Conservation (phyloP, 2,888 invertebrate species). For the Agrotis puta region DNA sequence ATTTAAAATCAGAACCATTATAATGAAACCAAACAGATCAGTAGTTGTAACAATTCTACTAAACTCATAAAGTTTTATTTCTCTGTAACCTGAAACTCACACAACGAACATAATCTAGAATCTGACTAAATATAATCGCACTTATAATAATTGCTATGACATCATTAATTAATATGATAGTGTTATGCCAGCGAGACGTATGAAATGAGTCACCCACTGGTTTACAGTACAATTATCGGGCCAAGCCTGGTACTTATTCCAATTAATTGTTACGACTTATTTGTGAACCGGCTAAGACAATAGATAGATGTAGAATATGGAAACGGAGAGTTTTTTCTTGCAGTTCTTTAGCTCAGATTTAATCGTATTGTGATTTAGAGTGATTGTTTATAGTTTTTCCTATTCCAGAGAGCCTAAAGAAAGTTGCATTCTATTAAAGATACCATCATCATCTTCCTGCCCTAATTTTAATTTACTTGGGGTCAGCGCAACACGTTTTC, state of each 20-base stretch:
- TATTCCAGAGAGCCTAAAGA: too few species aligned
- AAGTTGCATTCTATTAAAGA: too few species aligned
- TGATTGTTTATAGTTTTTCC: too few species aligned
- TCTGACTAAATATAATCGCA: conserved; percentile 62
- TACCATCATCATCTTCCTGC: too few species aligned
- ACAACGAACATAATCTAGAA: conserved; percentile 56
- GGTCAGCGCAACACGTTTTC: too few species aligned
- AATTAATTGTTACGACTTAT: conserved; percentile 86
- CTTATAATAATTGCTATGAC: conserved; percentile 64
- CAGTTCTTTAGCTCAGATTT: neutral
- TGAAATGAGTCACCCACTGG: conserved; percentile 74
- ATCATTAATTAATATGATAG: conserved; percentile 66
- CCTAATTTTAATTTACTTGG: too few species aligned
- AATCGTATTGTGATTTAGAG: too few species aligned
- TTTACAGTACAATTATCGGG: conserved; percentile 81
- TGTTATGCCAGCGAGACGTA: conserved; percentile 47
- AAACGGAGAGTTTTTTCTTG: conserved; percentile 27
- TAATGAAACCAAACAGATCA: neutral
- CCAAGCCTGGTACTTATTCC: conserved; percentile 84
- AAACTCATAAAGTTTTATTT: conserved; percentile 6
- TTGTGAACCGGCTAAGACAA: conserved; percentile 68
- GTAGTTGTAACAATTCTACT: neutral
- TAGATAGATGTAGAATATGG: conserved; percentile 65
- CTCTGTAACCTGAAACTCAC: conserved; percentile 51
- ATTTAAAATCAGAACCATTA: neutral